phyloP scores from a whole-genome alignment of 2,113 vertebrate genomes.

The Cyprinodon brontotheroides region DNA sequence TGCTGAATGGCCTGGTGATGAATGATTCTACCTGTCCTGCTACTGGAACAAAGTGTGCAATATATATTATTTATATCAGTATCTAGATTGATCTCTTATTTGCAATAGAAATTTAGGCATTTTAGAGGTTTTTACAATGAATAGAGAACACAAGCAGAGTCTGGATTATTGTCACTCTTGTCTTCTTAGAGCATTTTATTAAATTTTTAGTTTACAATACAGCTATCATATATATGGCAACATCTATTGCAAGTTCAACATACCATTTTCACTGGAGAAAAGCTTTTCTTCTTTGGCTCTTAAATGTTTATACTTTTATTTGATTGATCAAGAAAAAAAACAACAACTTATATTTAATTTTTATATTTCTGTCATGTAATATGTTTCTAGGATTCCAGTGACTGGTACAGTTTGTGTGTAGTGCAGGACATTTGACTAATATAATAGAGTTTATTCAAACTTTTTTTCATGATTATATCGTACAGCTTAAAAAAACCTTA shows the following conservation, averaged over 20 bases:
- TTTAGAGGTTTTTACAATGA: neutral
- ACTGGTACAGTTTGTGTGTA: neutral
- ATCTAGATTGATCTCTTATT: neutral
- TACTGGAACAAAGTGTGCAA: neutral
- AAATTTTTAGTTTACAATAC: constrained; percentile 7
- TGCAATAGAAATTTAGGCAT: neutral
- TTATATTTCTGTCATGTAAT: neutral
- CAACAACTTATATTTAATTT: neutral
- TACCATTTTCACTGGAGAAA: neutral
- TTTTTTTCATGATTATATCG: too few relatives aligned
- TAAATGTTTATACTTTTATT: constrained; percentile 5
- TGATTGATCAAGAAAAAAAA: neutral
- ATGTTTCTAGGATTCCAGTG: neutral
- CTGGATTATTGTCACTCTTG: neutral
- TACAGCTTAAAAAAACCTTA: too few relatives aligned
- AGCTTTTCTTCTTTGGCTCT: constrained; percentile 10
- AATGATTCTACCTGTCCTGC: neutral
- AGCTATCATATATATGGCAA: constrained; percentile 8
- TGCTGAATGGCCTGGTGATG: neutral
- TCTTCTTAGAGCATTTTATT: neutral
- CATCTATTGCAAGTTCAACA: neutral
- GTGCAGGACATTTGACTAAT: too few relatives aligned
- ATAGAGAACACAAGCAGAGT: neutral
- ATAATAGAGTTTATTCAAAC: too few relatives aligned
- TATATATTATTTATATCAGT: neutral